Evolutionary conservation across 2,888 invertebrate species (phyloP), one percentile per base, ranked within the genome.

Genomic region (Phaedon cochleariae): DNA sequence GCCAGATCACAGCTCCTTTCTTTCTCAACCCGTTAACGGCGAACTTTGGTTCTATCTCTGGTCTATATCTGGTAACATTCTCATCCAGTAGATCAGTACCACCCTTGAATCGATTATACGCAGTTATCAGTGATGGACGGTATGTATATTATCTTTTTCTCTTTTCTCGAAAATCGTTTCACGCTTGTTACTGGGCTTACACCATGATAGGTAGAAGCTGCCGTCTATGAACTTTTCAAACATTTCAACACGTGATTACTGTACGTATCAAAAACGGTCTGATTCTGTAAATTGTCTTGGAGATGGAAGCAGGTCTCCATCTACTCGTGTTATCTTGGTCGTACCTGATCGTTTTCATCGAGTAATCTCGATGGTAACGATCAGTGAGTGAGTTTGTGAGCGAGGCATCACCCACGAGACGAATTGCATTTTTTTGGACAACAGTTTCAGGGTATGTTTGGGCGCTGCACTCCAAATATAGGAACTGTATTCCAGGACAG

Each of bases 141-240:
- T 26, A 59, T 22, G 17, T 45, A 15, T 17, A 59, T 54, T 18
- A 48, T 62, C 17, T 64, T 59, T 22, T 62, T 67, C 31, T 49
- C 52, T 15, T 12, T 6, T 57, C 49, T 34, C 15, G 55, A 53
- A 63, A 41, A 55, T 22, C 49, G 17, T 59, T 63, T 59, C 10
- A 67, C 67, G n/a, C 46, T 37, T 10, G 22, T 45, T 15, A 49
- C 45, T 48, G 59, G 55, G 21, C 22, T 26, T 31, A 31, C 20
- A n/a, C 62, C 59, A 51, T 65, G 46, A 41, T 41, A 65, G 18
- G 52, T 62, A 15, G 65, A 65, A 46, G 59, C 65, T 57, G 65
- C 70, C 20, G 71, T 21, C 60, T 22, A 29, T 66, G 26, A 18
- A 66, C 26, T 29, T 70, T 65, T 67, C 62, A 67, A 69, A 67